A percentile compares a stretch with the other conserved stretches of the same genome.
Evolutionary conservation across 2,113 vertebrate genomes (phyloP).

Genomic region (Laticauda laticaudata): DNA sequence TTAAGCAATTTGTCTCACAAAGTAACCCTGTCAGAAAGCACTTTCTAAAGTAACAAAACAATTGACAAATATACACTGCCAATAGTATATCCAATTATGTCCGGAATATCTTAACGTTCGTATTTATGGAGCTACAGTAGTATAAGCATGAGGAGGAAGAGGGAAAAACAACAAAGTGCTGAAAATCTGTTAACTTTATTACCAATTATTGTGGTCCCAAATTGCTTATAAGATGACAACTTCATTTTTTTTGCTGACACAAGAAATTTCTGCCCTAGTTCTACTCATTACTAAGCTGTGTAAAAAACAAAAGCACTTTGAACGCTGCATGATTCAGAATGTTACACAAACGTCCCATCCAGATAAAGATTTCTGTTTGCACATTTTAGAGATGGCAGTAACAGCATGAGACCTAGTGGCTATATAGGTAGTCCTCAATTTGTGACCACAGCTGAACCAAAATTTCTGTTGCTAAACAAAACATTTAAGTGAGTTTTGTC

Average conservation of each 20-base stretch:
- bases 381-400: neutral
- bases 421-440: neutral
- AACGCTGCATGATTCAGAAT: neutral
- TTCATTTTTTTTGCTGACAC: no score
- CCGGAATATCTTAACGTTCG: neutral
- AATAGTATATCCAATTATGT: neutral
- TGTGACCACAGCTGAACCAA: neutral
- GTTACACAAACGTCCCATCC: neutral
- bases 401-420: neutral
- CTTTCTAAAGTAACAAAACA: slow-evolving; percentile 13
- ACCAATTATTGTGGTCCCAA: neutral
- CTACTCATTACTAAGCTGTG: neutral
- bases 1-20: neutral
- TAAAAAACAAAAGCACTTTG: neutral
- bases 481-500: neutral
- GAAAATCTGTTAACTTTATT: neutral
- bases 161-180: neutral
- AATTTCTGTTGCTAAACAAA: neutral
- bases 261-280: neutral
- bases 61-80: neutral
- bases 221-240: neutral
- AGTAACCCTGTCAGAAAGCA: slow-evolving; percentile 5
- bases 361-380: neutral
- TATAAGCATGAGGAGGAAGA: neutral
- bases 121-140: neutral